These are phyloP conservation scores for Crambe crambe DNA, from an alignment of 37 sponge, comb jelly and placozoan species.

Conservation along the genomic window DNA sequence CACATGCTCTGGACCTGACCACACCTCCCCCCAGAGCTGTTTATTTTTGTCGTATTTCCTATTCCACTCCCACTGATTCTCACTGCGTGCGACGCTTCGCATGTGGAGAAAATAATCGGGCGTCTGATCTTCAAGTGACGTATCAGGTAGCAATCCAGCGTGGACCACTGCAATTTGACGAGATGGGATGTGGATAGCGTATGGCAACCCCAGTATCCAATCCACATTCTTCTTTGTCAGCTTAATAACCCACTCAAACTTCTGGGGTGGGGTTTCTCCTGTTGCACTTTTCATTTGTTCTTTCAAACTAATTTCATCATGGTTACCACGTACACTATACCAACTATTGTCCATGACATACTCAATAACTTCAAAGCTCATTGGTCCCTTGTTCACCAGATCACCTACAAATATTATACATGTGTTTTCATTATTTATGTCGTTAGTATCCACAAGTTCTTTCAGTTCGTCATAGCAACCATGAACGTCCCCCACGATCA, in stretches of 20 bases:
- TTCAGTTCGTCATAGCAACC: constrained; percentile 86
- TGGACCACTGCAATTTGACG: constrained; percentile 61
- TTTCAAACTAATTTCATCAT: constrained; percentile 74
- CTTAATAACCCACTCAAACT: constrained; percentile 70
- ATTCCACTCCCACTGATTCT: constrained; percentile 7
- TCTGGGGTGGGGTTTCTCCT: not conserved
- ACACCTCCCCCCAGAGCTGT: constrained; percentile 64
- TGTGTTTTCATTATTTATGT: constrained; percentile 17
- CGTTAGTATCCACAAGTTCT: constrained; percentile 51
- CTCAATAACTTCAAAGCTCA: constrained; percentile 61
- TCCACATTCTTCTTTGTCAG: constrained; percentile 58
- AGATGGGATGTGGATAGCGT: constrained; percentile 62
- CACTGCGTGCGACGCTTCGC: constrained; percentile 46
- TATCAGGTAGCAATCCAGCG: constrained; percentile 78
- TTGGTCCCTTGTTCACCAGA: constrained; percentile 85
- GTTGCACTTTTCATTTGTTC: constrained; percentile 35
- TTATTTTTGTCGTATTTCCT: not conserved
- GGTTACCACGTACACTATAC: constrained; percentile 79
- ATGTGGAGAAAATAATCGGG: constrained; percentile 46
- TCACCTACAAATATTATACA: constrained; percentile 81
- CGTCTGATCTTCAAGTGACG: constrained; percentile 47
- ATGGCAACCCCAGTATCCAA: constrained; percentile 76
- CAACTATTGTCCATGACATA: constrained; percentile 49
- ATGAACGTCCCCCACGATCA: constrained; percentile 84
- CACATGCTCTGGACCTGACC: constrained; percentile 82